Evolutionary conservation across 2,113 vertebrate species (phyloP).

Genomic region (Aepyceros melampus): DNA sequence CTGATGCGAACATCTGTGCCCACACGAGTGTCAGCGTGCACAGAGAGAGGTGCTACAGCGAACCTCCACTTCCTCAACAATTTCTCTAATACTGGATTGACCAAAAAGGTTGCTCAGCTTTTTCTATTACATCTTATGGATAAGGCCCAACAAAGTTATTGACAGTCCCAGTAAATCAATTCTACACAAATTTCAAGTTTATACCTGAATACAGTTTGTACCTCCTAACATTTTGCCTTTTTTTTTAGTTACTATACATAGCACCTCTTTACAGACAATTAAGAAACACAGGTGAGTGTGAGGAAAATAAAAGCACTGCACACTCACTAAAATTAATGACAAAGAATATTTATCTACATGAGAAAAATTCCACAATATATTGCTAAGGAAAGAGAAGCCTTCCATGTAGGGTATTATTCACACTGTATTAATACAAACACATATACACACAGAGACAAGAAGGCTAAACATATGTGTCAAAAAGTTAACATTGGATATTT

Average conservation of each 20-base stretch:
- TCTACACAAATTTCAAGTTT: background rate
- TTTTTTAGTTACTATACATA: background rate
- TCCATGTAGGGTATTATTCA: background rate
- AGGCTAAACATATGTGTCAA: background rate
- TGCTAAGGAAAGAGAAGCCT: conserved; percentile 1
- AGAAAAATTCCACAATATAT: background rate
- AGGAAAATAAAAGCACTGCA: background rate
- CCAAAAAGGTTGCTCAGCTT: background rate
- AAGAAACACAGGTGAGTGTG: background rate
- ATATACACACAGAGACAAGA: background rate
- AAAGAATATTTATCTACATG: background rate
- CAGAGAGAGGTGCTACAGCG: background rate
- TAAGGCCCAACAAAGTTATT: background rate
- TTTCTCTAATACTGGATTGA: background rate
- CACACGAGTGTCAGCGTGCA: background rate
- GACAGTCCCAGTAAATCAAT: background rate
- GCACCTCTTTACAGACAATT: background rate
- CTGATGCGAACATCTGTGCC: background rate
- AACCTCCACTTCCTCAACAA: background rate
- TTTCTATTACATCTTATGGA: background rate
- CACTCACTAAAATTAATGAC: background rate
- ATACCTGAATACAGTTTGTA: background rate
- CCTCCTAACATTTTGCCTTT: background rate
- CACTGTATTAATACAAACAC: background rate
- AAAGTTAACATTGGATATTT: background rate